Conservation (phyloP, 2,797 vertebrate species). For the Pseudocheirus occidentalis region DNA sequence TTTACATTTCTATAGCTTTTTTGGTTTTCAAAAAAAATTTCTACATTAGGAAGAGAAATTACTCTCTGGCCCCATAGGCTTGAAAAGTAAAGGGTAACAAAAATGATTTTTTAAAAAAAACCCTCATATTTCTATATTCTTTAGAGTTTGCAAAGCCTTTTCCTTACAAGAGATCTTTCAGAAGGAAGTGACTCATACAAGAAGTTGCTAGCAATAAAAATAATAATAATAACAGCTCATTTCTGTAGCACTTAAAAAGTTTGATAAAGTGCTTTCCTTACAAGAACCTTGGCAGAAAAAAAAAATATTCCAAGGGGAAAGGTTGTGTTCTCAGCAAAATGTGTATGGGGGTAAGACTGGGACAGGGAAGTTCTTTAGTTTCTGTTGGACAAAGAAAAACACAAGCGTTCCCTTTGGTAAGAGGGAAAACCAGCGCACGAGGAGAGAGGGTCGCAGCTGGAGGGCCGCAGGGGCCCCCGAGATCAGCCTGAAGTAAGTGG, state of each 20-base stretch:
- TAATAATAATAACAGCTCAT: background rate
- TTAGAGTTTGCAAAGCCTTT: background rate
- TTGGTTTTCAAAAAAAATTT: background rate
- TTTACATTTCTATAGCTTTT: background rate
- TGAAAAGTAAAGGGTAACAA: background rate
- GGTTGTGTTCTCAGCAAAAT: constrained; percentile 49
- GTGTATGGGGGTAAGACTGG: constrained; percentile 43
- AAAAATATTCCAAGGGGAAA: constrained; percentile 52
- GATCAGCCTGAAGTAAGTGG: constrained; percentile 40
- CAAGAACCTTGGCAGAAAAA: constrained; percentile 9
- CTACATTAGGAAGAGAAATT: background rate
- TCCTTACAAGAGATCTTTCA: background rate
- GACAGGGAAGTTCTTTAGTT: constrained; percentile 55
- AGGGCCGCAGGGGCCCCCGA: background rate
- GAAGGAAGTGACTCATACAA: background rate
- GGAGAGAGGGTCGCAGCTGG: constrained; percentile 62
- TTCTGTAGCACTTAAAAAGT: background rate
- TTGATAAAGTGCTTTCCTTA: background rate
- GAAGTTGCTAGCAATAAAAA: background rate
- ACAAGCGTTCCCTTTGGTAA: constrained; percentile 73
- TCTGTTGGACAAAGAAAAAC: constrained; percentile 59
- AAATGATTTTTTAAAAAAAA: background rate
- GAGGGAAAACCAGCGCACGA: constrained; percentile 54
- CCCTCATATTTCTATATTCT: background rate
- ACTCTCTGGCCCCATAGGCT: background rate